Percentiles rank a stretch among this genome's conserved stretches.
These are phyloP conservation scores for Spondyliosoma cantharus DNA, from an alignment of 2,797 vertebrate genomes.

Conservation along the genomic window DNA sequence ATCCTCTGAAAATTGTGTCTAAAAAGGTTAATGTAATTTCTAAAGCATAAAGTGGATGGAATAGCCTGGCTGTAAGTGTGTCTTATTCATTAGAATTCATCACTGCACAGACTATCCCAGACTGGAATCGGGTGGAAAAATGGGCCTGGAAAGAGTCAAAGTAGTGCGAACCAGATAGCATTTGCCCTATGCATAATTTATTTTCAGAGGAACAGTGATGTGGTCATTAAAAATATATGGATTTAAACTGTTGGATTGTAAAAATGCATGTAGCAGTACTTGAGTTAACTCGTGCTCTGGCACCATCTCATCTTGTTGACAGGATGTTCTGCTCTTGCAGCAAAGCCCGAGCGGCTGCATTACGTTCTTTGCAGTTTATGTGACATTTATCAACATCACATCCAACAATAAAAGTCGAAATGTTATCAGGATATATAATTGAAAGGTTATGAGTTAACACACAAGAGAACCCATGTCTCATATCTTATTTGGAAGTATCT, in stretches of 20 bases:
- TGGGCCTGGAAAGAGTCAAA: constrained; percentile 42
- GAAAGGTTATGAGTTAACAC: constrained; percentile 66
- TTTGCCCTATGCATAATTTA: constrained; percentile 56
- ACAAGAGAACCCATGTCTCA: constrained; percentile 53
- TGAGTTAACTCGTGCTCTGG: constrained; percentile 17
- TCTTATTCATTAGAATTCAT: constrained; percentile 71
- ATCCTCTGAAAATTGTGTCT: constrained; percentile 71
- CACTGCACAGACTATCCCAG: constrained; percentile 48
- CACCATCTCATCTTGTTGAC: constrained; percentile 20
- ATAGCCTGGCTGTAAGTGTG: constrained; percentile 63
- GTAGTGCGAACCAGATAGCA: constrained; percentile 42
- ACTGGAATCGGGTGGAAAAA: constrained; percentile 62
- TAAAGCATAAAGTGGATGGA: constrained; percentile 75
- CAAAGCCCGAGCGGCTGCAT: constrained; percentile 32
- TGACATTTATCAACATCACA: constrained; percentile 72
- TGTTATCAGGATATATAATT: constrained; percentile 69
- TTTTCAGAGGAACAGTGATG: constrained; percentile 37
- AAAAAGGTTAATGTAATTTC: constrained; percentile 84
- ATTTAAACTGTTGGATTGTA: constrained; percentile 50
- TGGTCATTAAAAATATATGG: constrained; percentile 53
- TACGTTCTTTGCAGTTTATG: constrained; percentile 49
- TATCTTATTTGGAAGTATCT: constrained; percentile 65
- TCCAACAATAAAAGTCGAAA: constrained; percentile 66
- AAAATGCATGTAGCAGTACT: constrained; percentile 31
- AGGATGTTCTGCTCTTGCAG: constrained; percentile 28